Conservation (phyloP, 1,140 invertebrate genomes). For the Calycopis cecrops region DNA sequence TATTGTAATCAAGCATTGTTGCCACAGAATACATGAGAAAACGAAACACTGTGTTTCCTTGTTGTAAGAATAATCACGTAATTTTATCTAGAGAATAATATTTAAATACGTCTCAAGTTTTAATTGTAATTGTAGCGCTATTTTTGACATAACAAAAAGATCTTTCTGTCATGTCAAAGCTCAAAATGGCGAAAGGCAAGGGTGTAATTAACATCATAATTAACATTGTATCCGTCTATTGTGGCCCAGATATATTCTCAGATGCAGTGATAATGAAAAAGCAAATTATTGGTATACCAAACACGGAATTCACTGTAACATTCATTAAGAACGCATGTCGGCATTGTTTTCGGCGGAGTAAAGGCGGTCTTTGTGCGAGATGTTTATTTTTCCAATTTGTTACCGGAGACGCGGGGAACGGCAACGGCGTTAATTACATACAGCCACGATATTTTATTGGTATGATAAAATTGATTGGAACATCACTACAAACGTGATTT, state of each 20-base stretch:
- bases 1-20: too few species aligned
- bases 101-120: too few species aligned
- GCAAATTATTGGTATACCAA: slow-evolving; percentile 35
- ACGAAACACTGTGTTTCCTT: too few species aligned
- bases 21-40: too few species aligned
- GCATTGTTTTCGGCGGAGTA: slow-evolving; percentile 51
- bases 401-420: slow-evolving; percentile 31
- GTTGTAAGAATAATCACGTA: too few species aligned
- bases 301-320: slow-evolving; percentile 30
- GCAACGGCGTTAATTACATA: slow-evolving; percentile 42
- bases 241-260: slow-evolving; percentile 9
- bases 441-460: background rate
- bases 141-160: too few species aligned
- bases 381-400: slow-evolving; percentile 63
- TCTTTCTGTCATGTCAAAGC: too few species aligned
- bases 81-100: too few species aligned
- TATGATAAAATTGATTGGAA: background rate
- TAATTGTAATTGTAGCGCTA: too few species aligned
- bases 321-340: slow-evolving; percentile 35
- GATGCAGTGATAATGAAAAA: slow-evolving; percentile 20
- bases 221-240: background rate
- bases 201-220: slow-evolving; percentile 5
- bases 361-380: slow-evolving; percentile 56
- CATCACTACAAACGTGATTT: too few species aligned
- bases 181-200: too few species aligned